Evolutionary conservation across 2,888 invertebrate species (phyloP).

Genomic region (Mantis religiosa): DNA sequence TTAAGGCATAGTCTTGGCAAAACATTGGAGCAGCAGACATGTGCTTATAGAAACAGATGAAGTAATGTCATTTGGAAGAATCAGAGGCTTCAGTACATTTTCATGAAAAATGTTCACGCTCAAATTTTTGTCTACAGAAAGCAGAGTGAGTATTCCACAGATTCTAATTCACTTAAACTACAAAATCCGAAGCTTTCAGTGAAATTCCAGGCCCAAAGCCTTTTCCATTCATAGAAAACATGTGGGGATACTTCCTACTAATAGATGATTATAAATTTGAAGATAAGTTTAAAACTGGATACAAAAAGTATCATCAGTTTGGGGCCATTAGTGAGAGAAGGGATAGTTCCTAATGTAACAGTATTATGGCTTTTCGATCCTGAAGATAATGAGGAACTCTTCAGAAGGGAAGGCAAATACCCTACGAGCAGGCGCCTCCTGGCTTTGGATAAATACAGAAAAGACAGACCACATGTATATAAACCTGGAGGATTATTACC

Average conservation of each 20-base stretch:
- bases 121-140: neutral
- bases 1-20: too few relatives aligned
- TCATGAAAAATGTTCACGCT: neutral
- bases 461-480: slow-evolving; percentile 67
- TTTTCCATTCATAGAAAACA: slow-evolving; percentile 70
- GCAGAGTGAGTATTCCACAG: neutral
- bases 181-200: slow-evolving; percentile 52
- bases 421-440: slow-evolving; percentile 77
- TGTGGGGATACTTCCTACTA: slow-evolving; percentile 71
- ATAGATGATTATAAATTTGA: slow-evolving; percentile 72
- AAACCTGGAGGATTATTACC: slow-evolving; percentile 78
- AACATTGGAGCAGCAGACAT: too few relatives aligned
- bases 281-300: slow-evolving; percentile 63
- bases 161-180: neutral
- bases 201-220: slow-evolving; percentile 78
- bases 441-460: slow-evolving; percentile 72
- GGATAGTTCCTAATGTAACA: slow-evolving; percentile 65
- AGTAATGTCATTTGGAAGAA: neutral
- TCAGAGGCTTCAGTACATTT: neutral
- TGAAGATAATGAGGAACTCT: slow-evolving; percentile 71
- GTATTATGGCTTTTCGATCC: slow-evolving; percentile 80
- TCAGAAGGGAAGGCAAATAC: slow-evolving; percentile 62
- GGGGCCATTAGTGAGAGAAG: slow-evolving; percentile 79
- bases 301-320: slow-evolving; percentile 67
- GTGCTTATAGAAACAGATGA: too few relatives aligned